Evolutionary conservation across 1,140 invertebrate species (phyloP).

Genomic region (Apocrypta bakeri): DNA sequence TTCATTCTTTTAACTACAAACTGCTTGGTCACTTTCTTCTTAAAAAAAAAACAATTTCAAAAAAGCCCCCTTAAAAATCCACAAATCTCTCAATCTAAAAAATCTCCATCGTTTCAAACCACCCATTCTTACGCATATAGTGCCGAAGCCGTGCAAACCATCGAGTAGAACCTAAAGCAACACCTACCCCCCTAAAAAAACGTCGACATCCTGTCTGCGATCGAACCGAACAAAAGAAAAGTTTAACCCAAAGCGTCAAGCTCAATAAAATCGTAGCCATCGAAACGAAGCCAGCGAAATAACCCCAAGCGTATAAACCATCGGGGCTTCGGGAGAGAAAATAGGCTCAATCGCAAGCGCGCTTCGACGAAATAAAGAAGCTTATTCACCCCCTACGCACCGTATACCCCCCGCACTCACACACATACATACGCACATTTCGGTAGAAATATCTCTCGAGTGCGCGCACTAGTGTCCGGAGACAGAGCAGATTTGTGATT

Average conservation of each 20-base stretch:
- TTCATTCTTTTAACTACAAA: no score
- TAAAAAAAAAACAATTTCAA: no score
- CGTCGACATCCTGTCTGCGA: no score
- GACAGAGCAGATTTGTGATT: constrained; percentile 59
- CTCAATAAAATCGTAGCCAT: not conserved
- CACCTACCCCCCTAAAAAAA: no score
- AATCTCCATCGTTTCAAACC: no score
- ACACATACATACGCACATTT: not conserved
- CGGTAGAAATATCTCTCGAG: not conserved
- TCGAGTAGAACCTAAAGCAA: no score
- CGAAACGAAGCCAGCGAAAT: not conserved
- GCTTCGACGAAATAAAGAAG: constrained; percentile 25
- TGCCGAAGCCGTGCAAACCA: no score
- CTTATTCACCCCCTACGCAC: not conserved
- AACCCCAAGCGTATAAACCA: not conserved
- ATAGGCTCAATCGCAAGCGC: not conserved
- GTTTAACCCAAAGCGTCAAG: not conserved
- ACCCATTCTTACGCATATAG: no score
- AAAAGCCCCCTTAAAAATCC: no score
- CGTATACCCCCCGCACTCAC: not conserved
- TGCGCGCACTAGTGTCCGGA: not conserved
- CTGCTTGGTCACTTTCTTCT: no score
- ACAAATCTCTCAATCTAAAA: no score
- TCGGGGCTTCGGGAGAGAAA: not conserved
- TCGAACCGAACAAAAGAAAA: no score